These are phyloP conservation scores for Aphis gossypii DNA, from an alignment of 1,140 invertebrate genomes.

Conservation along the genomic window DNA sequence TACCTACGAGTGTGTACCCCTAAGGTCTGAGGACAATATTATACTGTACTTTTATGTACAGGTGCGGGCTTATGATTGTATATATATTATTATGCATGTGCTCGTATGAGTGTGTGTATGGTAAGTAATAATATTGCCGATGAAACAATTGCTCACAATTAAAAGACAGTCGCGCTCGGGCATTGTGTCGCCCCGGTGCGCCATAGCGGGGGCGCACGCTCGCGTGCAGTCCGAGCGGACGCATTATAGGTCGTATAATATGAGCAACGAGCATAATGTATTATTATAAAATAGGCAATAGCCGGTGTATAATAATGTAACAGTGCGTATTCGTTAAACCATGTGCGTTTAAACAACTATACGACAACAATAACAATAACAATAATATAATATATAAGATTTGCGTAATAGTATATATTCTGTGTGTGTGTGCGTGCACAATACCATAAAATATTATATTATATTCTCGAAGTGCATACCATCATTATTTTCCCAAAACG, in stretches of 20 bases:
- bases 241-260: background rate
- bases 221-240: too few species aligned
- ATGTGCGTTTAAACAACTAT: too few species aligned
- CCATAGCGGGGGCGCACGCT: too few species aligned
- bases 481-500: slow-evolving; percentile 23
- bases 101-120: too few species aligned
- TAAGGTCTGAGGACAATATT: background rate
- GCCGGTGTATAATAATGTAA: background rate
- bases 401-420: background rate
- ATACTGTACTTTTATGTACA: background rate
- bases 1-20: background rate
- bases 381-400: background rate
- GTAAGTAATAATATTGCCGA: background rate
- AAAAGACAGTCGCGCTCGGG: slow-evolving; percentile 27
- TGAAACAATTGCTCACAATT: slow-evolving; percentile 46
- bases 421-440: background rate
- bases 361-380: background rate
- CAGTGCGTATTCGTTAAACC: background rate
- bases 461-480: background rate
- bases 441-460: background rate
- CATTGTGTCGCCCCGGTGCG: slow-evolving; percentile 8
- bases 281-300: background rate
- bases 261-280: background rate
- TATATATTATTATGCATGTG: too few species aligned
- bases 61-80: background rate